phyloP scores from a whole-genome alignment of 2,797 vertebrate genomes.

The Darevskia nairensis region DNA sequence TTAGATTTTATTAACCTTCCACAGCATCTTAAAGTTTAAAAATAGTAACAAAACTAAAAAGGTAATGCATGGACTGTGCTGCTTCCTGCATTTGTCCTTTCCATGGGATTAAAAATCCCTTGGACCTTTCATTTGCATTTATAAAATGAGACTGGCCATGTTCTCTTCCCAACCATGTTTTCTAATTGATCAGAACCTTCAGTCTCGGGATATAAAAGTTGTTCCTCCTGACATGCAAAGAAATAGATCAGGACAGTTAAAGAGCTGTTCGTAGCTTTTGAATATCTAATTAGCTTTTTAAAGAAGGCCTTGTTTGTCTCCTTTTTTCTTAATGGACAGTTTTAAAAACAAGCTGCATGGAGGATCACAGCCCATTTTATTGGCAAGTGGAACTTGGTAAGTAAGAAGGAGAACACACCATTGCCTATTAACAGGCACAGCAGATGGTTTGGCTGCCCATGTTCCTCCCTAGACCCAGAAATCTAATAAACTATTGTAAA shows the following conservation, averaged over 20 bases:
- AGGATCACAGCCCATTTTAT: neutral
- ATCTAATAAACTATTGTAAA: neutral
- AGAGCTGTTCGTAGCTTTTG: neutral
- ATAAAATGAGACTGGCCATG: neutral
- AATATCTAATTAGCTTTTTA: neutral
- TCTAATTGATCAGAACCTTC: neutral
- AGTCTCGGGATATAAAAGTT: neutral
- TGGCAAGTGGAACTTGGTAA: accelerated
- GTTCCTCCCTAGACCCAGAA: neutral
- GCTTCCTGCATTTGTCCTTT: neutral
- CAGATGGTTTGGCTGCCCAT: neutral
- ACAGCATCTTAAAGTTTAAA: neutral
- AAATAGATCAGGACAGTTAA: neutral
- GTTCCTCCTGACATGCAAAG: neutral
- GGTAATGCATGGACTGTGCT: too few relatives aligned
- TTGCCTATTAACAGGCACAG: neutral
- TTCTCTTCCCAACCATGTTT: neutral
- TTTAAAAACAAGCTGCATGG: accelerated
- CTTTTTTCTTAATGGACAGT: neutral
- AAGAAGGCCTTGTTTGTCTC: neutral
- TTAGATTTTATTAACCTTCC: neutral
- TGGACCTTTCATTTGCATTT: neutral
- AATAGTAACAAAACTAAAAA: neutral
- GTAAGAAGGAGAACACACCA: accelerated
- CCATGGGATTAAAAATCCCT: neutral